phyloP scores from a whole-genome alignment of 2,888 invertebrate genomes.

The Dromius quadrimaculatus region DNA sequence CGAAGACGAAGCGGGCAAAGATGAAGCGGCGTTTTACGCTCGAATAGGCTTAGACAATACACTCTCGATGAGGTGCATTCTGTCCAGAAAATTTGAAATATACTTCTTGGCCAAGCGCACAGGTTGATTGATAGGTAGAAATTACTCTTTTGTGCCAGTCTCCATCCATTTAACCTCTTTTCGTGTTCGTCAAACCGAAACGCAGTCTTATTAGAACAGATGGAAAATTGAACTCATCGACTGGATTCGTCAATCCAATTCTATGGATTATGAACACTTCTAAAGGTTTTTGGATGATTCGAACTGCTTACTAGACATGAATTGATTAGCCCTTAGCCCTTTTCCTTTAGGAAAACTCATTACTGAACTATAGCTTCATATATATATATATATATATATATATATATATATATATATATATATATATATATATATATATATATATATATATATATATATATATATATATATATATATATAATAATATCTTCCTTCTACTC shows the following conservation, averaged over 20 bases:
- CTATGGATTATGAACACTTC: conserved; percentile 1
- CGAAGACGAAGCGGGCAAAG: conserved; percentile 45
- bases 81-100: conserved; percentile 50
- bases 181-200: not conserved
- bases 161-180: conserved; percentile 2
- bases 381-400: too few species aligned
- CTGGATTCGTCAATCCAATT: conserved; percentile 21
- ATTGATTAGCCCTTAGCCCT: too few species aligned
- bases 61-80: conserved; percentile 49
- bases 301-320: too few species aligned
- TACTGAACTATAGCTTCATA: too few species aligned
- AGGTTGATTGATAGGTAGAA: conserved; percentile 50
- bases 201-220: conserved; percentile 37
- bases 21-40: conserved; percentile 48
- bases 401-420: too few species aligned
- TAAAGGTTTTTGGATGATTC: too few species aligned
- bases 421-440: too few species aligned
- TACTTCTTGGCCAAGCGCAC: not conserved
- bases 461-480: too few species aligned
- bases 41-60: conserved; percentile 49
- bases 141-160: conserved; percentile 46
- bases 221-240: conserved; percentile 39
- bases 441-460: too few species aligned
- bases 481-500: too few species aligned
- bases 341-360: too few species aligned